Evolutionary conservation across 1,140 invertebrate genomes (phyloP).

Genomic region (Wiebesia pumilae): DNA sequence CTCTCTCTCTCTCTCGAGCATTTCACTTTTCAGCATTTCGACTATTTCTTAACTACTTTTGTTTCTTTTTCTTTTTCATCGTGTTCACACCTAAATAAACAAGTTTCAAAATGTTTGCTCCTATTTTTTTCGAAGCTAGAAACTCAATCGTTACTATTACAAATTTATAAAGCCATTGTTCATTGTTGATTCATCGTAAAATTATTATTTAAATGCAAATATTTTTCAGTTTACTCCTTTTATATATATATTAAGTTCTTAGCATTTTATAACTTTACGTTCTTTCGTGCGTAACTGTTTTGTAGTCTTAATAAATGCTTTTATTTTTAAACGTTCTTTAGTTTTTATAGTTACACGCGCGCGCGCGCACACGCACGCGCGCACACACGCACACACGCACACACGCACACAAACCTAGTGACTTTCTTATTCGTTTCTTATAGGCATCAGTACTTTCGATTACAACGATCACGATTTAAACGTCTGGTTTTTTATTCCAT

Average conservation of each 20-base stretch:
- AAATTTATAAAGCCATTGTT: background rate
- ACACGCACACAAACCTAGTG: constrained; percentile 28
- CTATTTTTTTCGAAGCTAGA: background rate
- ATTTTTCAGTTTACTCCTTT: background rate
- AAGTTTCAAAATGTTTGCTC: background rate
- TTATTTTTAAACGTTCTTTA: constrained; percentile 19
- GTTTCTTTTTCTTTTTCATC: constrained; percentile 13
- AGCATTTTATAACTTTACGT: background rate
- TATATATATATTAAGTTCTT: background rate
- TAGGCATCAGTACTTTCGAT: constrained; percentile 43
- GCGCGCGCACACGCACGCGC: no score
- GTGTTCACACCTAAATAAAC: background rate
- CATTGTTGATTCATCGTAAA: background rate
- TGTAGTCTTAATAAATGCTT: background rate
- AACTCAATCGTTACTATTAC: background rate
- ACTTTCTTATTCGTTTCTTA: constrained; percentile 45
- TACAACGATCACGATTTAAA: constrained; percentile 22
- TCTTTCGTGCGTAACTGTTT: background rate
- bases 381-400: no score
- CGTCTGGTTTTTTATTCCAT: background rate
- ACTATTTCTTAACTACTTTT: constrained; percentile 40
- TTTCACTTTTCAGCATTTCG: constrained; percentile 48
- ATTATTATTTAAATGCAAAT: background rate
- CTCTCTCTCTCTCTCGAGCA: background rate
- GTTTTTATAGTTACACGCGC: background rate